These are phyloP conservation scores for Agelaius tricolor DNA, from an alignment of 2,113 vertebrate species.

Conservation along the genomic window DNA sequence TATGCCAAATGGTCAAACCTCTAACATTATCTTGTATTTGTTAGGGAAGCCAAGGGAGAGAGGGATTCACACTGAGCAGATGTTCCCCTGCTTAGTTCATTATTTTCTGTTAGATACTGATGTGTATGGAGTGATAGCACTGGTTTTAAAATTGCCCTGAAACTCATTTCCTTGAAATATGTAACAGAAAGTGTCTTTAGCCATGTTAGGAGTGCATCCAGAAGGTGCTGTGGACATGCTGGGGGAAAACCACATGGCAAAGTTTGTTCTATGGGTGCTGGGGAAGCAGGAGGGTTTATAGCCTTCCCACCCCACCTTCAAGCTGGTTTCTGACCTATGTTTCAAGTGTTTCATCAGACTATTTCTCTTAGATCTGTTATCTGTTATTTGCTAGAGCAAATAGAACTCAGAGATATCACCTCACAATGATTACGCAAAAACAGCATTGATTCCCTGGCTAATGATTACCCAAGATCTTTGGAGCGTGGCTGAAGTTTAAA, in stretches of 20 bases:
- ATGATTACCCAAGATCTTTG: conserved; percentile 23
- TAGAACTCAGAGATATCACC: background rate
- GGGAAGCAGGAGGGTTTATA: background rate
- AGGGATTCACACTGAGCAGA: background rate
- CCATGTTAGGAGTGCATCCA: background rate
- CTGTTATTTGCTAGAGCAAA: conserved; percentile 35
- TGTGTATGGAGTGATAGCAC: background rate
- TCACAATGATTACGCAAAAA: background rate
- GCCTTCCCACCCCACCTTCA: background rate
- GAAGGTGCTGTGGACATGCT: background rate
- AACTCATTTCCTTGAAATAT: background rate
- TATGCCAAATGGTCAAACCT: background rate
- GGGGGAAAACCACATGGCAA: background rate
- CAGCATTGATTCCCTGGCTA: conserved; percentile 8
- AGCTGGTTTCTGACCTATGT: background rate
- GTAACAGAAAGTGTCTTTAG: background rate
- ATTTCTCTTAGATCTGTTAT: conserved; percentile 46
- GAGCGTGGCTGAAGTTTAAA: background rate
- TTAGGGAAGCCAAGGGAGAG: background rate
- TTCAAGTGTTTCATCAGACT: conserved; percentile 32
- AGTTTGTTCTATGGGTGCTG: background rate
- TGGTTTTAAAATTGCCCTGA: background rate
- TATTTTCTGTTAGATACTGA: background rate
- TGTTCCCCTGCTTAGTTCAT: background rate
- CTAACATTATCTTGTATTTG: background rate